Conservation (phyloP, 2,797 vertebrate species). For the Coregonus suidteri region DNA sequence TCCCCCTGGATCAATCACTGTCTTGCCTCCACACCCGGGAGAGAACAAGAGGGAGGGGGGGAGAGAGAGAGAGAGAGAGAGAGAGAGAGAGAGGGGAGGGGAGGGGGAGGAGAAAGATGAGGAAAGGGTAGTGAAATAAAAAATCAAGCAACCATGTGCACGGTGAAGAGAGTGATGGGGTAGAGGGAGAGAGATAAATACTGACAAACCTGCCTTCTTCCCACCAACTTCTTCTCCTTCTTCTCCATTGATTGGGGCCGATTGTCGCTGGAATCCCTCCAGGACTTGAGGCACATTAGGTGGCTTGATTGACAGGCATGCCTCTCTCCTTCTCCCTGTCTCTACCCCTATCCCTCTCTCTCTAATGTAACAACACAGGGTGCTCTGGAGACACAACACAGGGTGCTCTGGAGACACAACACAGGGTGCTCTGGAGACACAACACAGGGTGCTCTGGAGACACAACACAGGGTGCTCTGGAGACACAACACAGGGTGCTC, state of each 20-base stretch:
- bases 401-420: no score
- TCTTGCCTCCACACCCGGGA: slow-evolving; percentile 26
- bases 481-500: no score
- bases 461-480: no score
- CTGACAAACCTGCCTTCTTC: no score
- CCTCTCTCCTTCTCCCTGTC: slow-evolving; percentile 8
- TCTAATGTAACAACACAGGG: slow-evolving; percentile 12
- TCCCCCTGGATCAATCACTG: slow-evolving; percentile 74
- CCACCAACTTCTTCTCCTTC: no score
- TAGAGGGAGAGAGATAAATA: neutral
- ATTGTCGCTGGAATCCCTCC: slow-evolving; percentile 55
- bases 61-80: no score
- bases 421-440: no score
- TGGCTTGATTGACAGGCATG: slow-evolving; percentile 61
- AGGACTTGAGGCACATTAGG: slow-evolving; percentile 56
- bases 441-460: no score
- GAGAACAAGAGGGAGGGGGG: neutral
- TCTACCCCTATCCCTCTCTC: neutral
- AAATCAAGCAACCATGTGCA: neutral
- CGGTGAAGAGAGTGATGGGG: neutral
- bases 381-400: no score
- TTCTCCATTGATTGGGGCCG: slow-evolving; percentile 19
- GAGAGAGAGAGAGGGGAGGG: neutral
- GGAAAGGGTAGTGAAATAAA: slow-evolving; percentile 5
- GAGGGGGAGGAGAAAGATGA: neutral